Evolutionary conservation across 2,888 invertebrate species (phyloP).

Genomic region (Sicus ferrugineus): DNA sequence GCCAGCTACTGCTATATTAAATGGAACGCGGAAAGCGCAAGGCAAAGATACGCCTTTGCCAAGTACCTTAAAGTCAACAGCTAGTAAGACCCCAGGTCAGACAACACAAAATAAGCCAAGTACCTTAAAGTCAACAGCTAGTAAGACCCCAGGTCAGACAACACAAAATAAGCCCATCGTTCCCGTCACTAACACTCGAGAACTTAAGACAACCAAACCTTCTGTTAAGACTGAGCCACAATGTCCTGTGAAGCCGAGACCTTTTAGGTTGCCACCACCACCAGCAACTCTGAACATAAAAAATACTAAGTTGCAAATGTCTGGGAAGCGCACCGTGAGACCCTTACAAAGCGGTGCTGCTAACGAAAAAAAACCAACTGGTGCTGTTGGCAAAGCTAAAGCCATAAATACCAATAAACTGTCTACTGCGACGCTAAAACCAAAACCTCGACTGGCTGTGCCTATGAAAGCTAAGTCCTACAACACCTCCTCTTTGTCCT

Average conservation of each 20-base stretch:
- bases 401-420: constrained; percentile 12
- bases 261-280: constrained; percentile 35
- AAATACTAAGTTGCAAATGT: neutral
- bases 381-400: constrained; percentile 34
- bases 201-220: neutral
- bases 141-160: no score
- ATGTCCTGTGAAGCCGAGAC: constrained; percentile 19
- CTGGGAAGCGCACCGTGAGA: neutral
- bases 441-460: constrained; percentile 38
- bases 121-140: neutral
- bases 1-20: neutral
- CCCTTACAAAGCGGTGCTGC: neutral
- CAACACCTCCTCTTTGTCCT: constrained; percentile 8
- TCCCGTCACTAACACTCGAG: constrained; percentile 5
- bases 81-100: no score
- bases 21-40: neutral
- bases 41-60: neutral
- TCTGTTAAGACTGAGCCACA: constrained; percentile 13
- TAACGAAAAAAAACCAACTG: neutral
- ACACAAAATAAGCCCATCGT: constrained; percentile 1
- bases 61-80: neutral
- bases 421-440: constrained; percentile 18
- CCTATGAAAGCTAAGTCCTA: constrained; percentile 43
- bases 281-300: neutral
- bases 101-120: neutral